phyloP scores from a whole-genome alignment of 1,140 invertebrate genomes.

The Drosophila bocqueti region DNA sequence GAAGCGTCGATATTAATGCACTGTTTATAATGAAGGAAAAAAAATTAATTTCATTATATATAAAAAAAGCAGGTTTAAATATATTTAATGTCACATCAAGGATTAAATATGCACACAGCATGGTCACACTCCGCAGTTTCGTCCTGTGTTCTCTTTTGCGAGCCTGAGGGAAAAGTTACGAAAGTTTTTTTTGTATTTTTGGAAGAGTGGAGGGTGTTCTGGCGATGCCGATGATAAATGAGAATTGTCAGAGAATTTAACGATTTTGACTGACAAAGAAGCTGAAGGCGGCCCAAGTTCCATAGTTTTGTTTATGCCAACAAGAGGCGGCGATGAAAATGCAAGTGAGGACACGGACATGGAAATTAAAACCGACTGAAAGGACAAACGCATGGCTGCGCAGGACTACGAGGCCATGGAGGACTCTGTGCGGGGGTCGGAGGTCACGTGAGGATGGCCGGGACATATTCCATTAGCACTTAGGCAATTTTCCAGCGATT shows the following conservation, averaged over 20 bases:
- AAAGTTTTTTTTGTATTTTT: slow-evolving; percentile 40
- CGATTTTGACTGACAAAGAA: slow-evolving; percentile 78
- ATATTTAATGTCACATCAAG: too few species aligned
- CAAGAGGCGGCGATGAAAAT: slow-evolving; percentile 14
- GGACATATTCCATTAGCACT: slow-evolving; percentile 60
- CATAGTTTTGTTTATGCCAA: slow-evolving; percentile 75
- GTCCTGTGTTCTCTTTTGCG: slow-evolving; percentile 13
- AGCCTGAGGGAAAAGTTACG: slow-evolving; percentile 55
- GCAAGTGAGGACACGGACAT: slow-evolving; percentile 55
- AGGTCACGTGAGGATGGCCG: neutral
- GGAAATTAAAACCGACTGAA: slow-evolving; percentile 55
- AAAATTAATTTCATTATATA: too few species aligned
- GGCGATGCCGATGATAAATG: slow-evolving; percentile 67
- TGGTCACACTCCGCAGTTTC: neutral
- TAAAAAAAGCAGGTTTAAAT: too few species aligned
- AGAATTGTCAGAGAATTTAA: slow-evolving; percentile 73
- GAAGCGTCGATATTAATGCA: too few species aligned
- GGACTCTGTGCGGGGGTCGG: neutral
- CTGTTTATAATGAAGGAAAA: too few species aligned
- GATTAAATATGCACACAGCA: neutral
- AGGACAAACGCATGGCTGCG: slow-evolving; percentile 44
- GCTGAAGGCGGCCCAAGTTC: slow-evolving; percentile 35
- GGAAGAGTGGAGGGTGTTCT: neutral
- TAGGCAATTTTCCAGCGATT: slow-evolving; percentile 68
- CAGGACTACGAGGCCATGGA: neutral